phyloP scores from a whole-genome alignment of 2,888 invertebrate genomes.

The Creontiades dilutus region DNA sequence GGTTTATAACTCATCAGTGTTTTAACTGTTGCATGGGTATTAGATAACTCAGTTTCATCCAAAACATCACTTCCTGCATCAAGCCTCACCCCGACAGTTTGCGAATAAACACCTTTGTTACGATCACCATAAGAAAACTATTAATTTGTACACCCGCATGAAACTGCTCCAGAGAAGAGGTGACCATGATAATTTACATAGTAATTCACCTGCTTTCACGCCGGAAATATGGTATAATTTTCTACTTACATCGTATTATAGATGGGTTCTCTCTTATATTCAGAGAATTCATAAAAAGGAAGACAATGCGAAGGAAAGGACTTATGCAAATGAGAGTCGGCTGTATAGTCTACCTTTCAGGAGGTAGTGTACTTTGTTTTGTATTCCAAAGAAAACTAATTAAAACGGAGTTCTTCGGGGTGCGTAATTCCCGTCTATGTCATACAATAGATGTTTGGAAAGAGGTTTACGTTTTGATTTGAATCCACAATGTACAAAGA shows the following conservation, averaged over 20 bases:
- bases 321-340: background rate
- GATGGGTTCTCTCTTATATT: background rate
- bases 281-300: background rate
- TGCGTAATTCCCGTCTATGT: too few relatives aligned
- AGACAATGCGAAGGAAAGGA: background rate
- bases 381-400: background rate
- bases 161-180: background rate
- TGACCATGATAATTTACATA: background rate
- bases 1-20: too few relatives aligned
- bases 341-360: background rate
- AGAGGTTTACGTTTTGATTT: too few relatives aligned
- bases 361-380: background rate
- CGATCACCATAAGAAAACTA: background rate
- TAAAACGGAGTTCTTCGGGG: background rate
- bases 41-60: too few relatives aligned
- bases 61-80: background rate
- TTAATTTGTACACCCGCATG: background rate
- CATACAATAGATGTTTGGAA: too few relatives aligned
- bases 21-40: too few relatives aligned
- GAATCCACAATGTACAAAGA: too few relatives aligned
- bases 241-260: conserved; percentile 24
- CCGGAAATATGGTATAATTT: background rate
- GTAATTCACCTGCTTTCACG: background rate
- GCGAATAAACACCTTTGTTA: conserved; percentile 5
- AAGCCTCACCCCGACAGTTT: background rate